Conservation (phyloP, 2,113 vertebrate genomes). For the Morphnarchus princeps region DNA sequence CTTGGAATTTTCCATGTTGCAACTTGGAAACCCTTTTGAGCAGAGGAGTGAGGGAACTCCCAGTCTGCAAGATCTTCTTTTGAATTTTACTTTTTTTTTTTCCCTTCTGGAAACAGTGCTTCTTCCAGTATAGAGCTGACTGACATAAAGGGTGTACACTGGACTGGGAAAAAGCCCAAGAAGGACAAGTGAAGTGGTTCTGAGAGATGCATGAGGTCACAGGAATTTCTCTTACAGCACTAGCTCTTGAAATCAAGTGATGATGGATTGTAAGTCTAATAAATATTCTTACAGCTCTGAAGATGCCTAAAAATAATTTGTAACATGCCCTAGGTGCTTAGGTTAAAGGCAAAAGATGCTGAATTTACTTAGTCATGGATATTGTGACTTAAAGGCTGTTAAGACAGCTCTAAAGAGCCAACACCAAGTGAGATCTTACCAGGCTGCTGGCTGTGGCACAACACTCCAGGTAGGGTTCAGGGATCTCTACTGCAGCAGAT, state of each 20-base stretch:
- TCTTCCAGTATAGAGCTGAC: background rate
- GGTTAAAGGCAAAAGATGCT: background rate
- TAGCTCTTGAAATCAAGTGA: background rate
- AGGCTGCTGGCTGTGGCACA: background rate
- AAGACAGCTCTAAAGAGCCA: background rate
- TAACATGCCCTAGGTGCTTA: background rate
- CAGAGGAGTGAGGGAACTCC: background rate
- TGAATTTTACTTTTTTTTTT: background rate
- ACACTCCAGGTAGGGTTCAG: background rate
- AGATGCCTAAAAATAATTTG: background rate
- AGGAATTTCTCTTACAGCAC: background rate
- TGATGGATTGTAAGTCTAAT: background rate
- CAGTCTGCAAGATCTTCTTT: background rate
- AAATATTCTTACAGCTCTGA: background rate
- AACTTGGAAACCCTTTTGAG: background rate
- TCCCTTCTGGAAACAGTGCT: background rate
- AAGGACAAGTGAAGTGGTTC: background rate
- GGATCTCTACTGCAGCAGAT: background rate
- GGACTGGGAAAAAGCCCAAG: background rate
- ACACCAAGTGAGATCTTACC: background rate
- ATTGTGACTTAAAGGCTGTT: background rate
- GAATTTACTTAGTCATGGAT: background rate
- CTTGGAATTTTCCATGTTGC: background rate
- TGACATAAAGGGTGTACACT: background rate
- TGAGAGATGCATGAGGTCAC: background rate